Base-by-base conservation (phyloP, 2,888 invertebrate species). In the Druceiella hillmani region DNA sequence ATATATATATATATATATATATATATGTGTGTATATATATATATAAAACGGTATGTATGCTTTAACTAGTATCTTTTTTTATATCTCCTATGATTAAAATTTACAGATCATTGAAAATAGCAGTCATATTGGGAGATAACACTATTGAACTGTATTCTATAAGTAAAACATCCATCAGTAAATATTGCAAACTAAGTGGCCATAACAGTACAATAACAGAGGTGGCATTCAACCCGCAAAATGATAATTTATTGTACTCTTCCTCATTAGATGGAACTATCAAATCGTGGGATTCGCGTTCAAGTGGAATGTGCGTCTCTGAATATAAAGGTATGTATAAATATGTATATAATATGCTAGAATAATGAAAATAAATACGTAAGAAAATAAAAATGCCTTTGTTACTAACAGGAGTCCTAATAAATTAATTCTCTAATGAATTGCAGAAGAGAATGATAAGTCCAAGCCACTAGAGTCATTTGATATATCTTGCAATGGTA, bases 401-500 rank as follows among this genome's bases (percentile, higher is more conserved):
- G 11, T 10, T 17, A 2, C 3, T 10, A 15, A 25, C 15, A 10
- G 16, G 9, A 29, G 29, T 16, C 13, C 7, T 13, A 29, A 11
- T 16, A 29, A 13, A 16, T 4, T 6, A 4, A 9, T 29, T n/a
- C 29, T 29, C 15, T n/a, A 6, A 7, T 29, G n/a, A n/a, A 17
- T 43, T 49, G 64, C 64, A 38, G 65, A 66, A 16, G 62, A 59
- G 29, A 48, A 55, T 12, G 54, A 58, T 9, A 53, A 67, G 22
- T 46, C 62, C 3, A 79, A 79, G 52, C 75, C 79, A 1, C 74
- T 84, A 29, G 75, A 75, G 12, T 79, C 83, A 50, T 84, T 90
- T 65, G 90, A 89, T 57, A 58, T 87, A 2, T 85, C 83, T 13
- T 69, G 75, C 36, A 80, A 82, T 46, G 81, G 83, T 17, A 66